phyloP scores from a whole-genome alignment of 2,797 vertebrate genomes.

The Monodelphis domestica region DNA sequence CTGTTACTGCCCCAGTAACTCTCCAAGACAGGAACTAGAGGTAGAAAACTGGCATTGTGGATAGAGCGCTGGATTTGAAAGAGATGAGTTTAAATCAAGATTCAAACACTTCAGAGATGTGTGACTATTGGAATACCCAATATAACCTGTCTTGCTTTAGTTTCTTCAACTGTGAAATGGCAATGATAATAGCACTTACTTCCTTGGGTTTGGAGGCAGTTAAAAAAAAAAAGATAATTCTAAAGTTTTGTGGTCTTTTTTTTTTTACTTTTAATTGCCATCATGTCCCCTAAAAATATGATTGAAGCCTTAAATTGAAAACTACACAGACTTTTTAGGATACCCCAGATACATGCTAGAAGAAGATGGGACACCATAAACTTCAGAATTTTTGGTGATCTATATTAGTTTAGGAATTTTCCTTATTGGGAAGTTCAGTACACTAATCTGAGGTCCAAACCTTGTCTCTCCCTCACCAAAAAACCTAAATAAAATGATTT shows the following conservation, averaged over 20 bases:
- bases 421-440: not conserved
- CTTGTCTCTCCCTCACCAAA: not conserved
- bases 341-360: not conserved
- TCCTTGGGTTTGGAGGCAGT: not conserved
- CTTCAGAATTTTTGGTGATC: not conserved
- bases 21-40: no score
- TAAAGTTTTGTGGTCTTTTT: no score
- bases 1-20: not conserved
- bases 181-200: no score
- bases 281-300: not conserved
- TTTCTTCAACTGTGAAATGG: not conserved
- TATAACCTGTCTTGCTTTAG: not conserved
- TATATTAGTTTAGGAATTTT: not conserved
- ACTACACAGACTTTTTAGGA: not conserved
- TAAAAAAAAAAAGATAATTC: not conserved
- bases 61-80: not conserved
- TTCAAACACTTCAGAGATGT: not conserved
- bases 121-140: not conserved
- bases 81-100: not conserved
- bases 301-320: not conserved
- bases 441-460: not conserved
- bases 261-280: no score
- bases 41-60: not conserved
- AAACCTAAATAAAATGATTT: not conserved
- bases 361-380: not conserved